Conservation (phyloP, 2,888 invertebrate genomes). For the Pelosia muscerda region DNA sequence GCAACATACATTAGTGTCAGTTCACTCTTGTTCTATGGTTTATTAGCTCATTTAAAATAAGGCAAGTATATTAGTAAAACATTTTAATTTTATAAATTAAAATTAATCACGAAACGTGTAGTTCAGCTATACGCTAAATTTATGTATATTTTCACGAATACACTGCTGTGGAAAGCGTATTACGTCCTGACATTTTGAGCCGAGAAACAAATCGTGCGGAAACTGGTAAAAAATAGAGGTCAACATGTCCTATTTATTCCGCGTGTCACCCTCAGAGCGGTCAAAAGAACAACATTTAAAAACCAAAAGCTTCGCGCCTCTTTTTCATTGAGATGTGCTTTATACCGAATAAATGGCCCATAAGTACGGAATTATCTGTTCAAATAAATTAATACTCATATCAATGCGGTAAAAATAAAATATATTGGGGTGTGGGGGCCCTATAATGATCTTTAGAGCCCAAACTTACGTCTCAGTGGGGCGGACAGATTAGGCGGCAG, state of each 20-base stretch:
- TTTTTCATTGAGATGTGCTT: neutral
- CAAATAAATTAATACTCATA: neutral
- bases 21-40: conserved; percentile 49
- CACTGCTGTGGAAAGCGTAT: neutral
- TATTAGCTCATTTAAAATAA: conserved; percentile 34
- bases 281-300: conserved; percentile 33
- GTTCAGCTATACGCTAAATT: neutral
- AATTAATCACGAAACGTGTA: neutral
- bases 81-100: neutral
- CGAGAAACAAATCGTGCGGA: conserved; percentile 21
- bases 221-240: conserved; percentile 50
- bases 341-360: neutral
- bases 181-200: neutral
- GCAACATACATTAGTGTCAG: conserved; percentile 53
- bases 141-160: neutral
- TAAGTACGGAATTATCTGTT: neutral
- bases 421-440: too few relatives aligned
- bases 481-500: neutral
- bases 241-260: conserved; percentile 33
- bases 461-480: neutral
- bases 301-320: neutral
- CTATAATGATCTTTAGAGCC: neutral
- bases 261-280: conserved; percentile 38
- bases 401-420: neutral
- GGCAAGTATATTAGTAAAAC: conserved; percentile 51